Evolutionary conservation across 2,888 invertebrate species (phyloP).

Genomic region (Ectemnius cavifrons): DNA sequence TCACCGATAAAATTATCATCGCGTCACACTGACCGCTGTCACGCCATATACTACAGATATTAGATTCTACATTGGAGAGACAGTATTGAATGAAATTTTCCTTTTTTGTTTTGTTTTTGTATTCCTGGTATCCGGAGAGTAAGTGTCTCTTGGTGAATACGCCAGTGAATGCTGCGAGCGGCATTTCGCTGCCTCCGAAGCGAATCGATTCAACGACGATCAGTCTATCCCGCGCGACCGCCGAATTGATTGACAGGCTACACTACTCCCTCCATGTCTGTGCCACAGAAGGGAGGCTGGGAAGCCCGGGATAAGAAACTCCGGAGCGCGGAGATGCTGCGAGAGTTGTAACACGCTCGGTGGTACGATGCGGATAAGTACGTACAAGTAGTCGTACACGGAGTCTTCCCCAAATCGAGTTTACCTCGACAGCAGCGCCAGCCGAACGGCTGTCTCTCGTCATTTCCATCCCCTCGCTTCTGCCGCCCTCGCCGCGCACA

Average conservation of each 20-base stretch:
- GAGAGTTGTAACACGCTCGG: constrained; percentile 13
- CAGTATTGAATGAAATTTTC: too few species aligned
- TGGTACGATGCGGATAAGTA: constrained; percentile 33
- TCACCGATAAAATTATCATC: constrained; percentile 46
- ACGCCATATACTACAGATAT: neutral
- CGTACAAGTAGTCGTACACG: constrained; percentile 43
- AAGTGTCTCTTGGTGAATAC: neutral
- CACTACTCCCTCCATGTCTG: constrained; percentile 10
- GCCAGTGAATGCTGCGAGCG: constrained; percentile 11
- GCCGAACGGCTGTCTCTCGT: constrained; percentile 31
- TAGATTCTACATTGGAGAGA: neutral
- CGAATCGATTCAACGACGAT: constrained; percentile 39
- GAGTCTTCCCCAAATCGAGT: constrained; percentile 52
- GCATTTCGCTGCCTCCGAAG: constrained; percentile 27
- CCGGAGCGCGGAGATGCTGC: neutral
- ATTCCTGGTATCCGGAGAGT: too few species aligned
- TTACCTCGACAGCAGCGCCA: constrained; percentile 33
- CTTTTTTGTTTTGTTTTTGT: neutral
- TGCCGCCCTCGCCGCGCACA: neutral
- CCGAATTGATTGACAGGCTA: constrained; percentile 50
- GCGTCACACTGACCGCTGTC: neutral
- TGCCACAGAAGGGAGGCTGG: constrained; percentile 10
- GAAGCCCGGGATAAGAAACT: constrained; percentile 29
- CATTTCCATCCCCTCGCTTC: constrained; percentile 15
- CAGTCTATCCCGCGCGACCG: constrained; percentile 38